A percentile compares a stretch with the other conserved stretches of the same genome.
Conservation (phyloP, 2,888 invertebrate species). For the Apocheima hispidaria region DNA sequence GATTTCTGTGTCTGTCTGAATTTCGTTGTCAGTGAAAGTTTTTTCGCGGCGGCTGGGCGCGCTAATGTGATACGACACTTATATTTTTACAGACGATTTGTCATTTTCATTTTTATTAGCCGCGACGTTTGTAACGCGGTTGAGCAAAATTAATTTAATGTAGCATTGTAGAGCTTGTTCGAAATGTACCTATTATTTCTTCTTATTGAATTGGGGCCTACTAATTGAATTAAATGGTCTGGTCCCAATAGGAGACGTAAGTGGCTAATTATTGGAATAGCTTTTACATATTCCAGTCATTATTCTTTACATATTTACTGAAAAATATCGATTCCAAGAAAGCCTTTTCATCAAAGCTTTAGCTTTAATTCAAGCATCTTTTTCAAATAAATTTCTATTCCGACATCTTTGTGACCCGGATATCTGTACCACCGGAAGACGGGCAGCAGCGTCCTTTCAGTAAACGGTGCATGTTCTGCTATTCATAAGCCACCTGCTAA, state of each 20-base stretch:
- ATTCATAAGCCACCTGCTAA: too few relatives aligned
- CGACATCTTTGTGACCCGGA: too few relatives aligned
- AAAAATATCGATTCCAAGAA: not conserved
- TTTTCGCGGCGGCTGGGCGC: slow-evolving; percentile 42
- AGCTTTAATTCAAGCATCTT: not conserved
- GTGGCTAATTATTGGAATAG: not conserved
- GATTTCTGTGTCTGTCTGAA: slow-evolving; percentile 15
- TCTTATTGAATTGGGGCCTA: slow-evolving; percentile 1
- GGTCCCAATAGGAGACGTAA: not conserved
- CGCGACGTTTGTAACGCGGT: slow-evolving; percentile 29
- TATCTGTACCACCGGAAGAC: too few relatives aligned
- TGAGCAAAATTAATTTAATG: slow-evolving; percentile 12
- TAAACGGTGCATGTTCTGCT: too few relatives aligned
- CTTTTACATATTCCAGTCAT: not conserved
- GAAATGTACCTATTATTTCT: not conserved
- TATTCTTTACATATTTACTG: not conserved
- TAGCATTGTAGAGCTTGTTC: slow-evolving; percentile 14
- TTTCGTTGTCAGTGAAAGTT: slow-evolving; percentile 57
- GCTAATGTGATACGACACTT: slow-evolving; percentile 46
- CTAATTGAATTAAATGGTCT: not conserved
- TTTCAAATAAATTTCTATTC: not conserved
- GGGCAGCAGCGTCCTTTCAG: too few relatives aligned
- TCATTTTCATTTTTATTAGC: slow-evolving; percentile 42
- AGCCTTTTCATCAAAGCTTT: not conserved
- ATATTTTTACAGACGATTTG: slow-evolving; percentile 47